Conservation (phyloP, 1,140 invertebrate genomes). For the Temnothorax nylanderi region DNA sequence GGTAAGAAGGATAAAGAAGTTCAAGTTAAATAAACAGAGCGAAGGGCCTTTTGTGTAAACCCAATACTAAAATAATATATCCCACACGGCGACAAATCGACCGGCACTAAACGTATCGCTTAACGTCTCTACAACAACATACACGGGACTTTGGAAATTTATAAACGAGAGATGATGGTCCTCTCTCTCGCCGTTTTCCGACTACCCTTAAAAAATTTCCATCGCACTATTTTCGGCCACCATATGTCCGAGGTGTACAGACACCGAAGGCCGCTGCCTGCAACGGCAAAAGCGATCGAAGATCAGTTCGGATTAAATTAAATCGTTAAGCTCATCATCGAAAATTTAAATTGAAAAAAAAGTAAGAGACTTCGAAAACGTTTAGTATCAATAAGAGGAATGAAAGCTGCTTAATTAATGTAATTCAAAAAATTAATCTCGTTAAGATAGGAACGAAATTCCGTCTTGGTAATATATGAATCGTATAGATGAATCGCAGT, state of each 20-base stretch:
- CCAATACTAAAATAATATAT: slow-evolving; percentile 81
- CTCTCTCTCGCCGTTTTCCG: not conserved
- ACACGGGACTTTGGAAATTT: slow-evolving; percentile 49
- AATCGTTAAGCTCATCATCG: not conserved
- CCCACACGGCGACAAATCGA: slow-evolving; percentile 73
- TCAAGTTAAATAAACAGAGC: slow-evolving; percentile 79
- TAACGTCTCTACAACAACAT: slow-evolving; percentile 62
- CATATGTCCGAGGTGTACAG: not conserved
- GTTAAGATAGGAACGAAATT: not conserved
- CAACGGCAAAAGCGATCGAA: not conserved
- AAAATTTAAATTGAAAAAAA: not conserved
- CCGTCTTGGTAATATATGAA: not conserved
- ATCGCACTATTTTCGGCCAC: not conserved
- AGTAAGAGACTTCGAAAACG: not conserved
- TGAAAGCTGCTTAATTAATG: not conserved
- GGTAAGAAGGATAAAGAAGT: slow-evolving; percentile 71
- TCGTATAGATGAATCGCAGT: not conserved
- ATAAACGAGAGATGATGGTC: slow-evolving; percentile 56
- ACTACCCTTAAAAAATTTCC: not conserved
- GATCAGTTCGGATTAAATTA: not conserved
- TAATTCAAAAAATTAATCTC: not conserved
- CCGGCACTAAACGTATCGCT: slow-evolving; percentile 39
- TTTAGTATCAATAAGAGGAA: not conserved
- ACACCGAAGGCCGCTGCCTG: not conserved
- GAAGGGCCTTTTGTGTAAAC: slow-evolving; percentile 79